Evolutionary conservation across 2,113 vertebrate genomes (phyloP).

Genomic region (Ascaphus truei): DNA sequence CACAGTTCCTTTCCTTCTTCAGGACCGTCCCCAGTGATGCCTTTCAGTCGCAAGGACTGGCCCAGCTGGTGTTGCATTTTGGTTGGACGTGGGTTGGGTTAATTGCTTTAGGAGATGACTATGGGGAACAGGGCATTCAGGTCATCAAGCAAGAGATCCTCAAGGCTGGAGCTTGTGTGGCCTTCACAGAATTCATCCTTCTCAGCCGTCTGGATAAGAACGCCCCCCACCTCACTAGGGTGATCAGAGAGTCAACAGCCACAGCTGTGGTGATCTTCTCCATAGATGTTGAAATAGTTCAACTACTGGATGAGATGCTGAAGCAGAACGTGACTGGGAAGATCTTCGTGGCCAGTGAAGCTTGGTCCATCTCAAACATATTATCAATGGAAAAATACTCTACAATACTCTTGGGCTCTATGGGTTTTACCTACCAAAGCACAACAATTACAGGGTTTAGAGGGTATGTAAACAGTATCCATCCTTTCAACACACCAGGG

Average conservation of each 20-base stretch:
- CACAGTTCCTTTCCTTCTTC: constrained; percentile 50
- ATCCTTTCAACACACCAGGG: not conserved
- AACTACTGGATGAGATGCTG: constrained; percentile 23
- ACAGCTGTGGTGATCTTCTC: constrained; percentile 33
- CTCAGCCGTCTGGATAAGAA: not conserved
- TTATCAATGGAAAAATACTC: not conserved
- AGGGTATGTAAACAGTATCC: not conserved
- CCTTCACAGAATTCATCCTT: constrained; percentile 9
- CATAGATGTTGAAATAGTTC: not conserved
- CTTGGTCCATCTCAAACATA: constrained; percentile 36
- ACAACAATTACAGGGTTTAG: constrained; percentile 1
- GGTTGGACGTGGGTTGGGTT: constrained; percentile 70
- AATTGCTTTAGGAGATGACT: constrained; percentile 57
- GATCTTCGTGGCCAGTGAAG: constrained; percentile 42
- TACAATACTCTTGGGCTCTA: constrained; percentile 14
- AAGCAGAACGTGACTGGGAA: constrained; percentile 19
- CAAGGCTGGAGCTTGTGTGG: constrained; percentile 3
- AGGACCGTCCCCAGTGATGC: constrained; percentile 66
- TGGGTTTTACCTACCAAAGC: constrained; percentile 33
- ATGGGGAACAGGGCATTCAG: constrained; percentile 46
- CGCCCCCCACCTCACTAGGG: not conserved
- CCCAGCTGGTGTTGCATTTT: constrained; percentile 56
- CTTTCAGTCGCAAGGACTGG: constrained; percentile 58
- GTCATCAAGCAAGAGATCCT: constrained; percentile 7
- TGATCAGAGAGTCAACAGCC: not conserved